Evolutionary conservation across 1,140 invertebrate species (phyloP).

Genomic region (Brachystomella parvula): DNA sequence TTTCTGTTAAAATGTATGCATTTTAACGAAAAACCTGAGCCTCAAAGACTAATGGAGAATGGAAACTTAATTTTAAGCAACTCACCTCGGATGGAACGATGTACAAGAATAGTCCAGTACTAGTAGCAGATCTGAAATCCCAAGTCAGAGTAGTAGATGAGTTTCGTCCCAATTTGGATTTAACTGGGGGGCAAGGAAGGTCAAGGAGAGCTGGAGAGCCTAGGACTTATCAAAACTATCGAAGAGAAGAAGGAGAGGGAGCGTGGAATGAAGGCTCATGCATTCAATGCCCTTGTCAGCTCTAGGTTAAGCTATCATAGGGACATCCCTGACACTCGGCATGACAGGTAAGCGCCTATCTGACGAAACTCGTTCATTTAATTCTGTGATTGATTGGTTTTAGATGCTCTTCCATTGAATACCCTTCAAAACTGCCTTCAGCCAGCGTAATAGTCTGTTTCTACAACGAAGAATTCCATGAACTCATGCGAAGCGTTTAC

Average conservation of each 20-base stretch:
- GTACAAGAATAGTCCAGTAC: slow-evolving; percentile 44
- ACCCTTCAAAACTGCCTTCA: slow-evolving; percentile 56
- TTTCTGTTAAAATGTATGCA: too few relatives aligned
- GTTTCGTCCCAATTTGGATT: slow-evolving; percentile 21
- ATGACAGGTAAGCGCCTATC: slow-evolving; percentile 59
- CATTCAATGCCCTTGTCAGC: slow-evolving; percentile 86
- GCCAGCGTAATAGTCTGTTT: slow-evolving; percentile 89
- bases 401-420: slow-evolving; percentile 46
- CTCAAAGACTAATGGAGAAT: slow-evolving; percentile 34
- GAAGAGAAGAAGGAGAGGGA: slow-evolving; percentile 67
- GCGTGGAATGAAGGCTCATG: slow-evolving; percentile 75
- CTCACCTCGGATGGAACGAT: slow-evolving; percentile 40
- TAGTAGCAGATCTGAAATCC: slow-evolving; percentile 44
- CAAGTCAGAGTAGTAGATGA: slow-evolving; percentile 23
- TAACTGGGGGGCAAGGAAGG: slow-evolving; percentile 3
- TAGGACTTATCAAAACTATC: slow-evolving; percentile 63
- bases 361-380: not conserved
- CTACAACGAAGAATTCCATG: slow-evolving; percentile 88
- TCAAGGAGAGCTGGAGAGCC: slow-evolving; percentile 45
- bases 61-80: slow-evolving; percentile 38
- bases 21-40: too few relatives aligned
- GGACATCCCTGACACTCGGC: slow-evolving; percentile 77
- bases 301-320: slow-evolving; percentile 68
- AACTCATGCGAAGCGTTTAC: slow-evolving; percentile 78
- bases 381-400: too few relatives aligned